phyloP scores from a whole-genome alignment of 2,888 invertebrate species.

The Hyposoter dolosus region DNA sequence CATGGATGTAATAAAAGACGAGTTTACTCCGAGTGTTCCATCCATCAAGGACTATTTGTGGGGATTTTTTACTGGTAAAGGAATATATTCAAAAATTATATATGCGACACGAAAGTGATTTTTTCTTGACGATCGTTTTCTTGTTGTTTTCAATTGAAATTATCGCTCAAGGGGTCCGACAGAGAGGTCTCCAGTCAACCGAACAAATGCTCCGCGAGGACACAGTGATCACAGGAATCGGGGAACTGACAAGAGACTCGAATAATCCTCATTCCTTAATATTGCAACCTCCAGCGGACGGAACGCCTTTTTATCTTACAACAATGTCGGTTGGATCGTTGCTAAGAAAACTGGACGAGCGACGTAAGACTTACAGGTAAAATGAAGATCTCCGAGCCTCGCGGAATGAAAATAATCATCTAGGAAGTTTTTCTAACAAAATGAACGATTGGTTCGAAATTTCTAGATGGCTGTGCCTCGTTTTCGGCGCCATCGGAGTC shows the following conservation, averaged over 20 bases:
- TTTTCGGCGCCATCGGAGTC: slow-evolving; percentile 87
- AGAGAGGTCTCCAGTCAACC: slow-evolving; percentile 94
- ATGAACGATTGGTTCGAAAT: neutral
- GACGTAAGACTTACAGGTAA: slow-evolving; percentile 89
- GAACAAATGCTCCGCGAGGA: slow-evolving; percentile 95
- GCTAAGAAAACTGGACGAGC: slow-evolving; percentile 90
- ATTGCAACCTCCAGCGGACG: slow-evolving; percentile 90
- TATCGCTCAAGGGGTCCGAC: slow-evolving; percentile 88
- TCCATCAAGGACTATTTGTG: slow-evolving; percentile 93
- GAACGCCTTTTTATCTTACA: slow-evolving; percentile 91
- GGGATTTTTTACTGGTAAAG: slow-evolving; percentile 91
- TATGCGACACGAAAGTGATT: neutral
- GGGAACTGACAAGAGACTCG: slow-evolving; percentile 88
- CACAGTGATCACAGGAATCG: slow-evolving; percentile 92
- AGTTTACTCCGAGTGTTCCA: slow-evolving; percentile 92
- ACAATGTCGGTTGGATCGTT: slow-evolving; percentile 92
- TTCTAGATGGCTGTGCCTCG: slow-evolving; percentile 85
- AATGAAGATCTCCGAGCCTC: slow-evolving; percentile 74
- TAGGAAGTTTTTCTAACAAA: neutral
- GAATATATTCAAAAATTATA: neutral
- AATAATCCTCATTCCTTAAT: slow-evolving; percentile 88
- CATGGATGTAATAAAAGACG: slow-evolving; percentile 93
- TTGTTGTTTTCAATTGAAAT: too few species aligned
- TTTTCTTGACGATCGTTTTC: too few species aligned
- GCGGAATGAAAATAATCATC: neutral